These are phyloP conservation scores for Etheostoma perlongum DNA, from an alignment of 2,797 vertebrate species.

Conservation along the genomic window DNA sequence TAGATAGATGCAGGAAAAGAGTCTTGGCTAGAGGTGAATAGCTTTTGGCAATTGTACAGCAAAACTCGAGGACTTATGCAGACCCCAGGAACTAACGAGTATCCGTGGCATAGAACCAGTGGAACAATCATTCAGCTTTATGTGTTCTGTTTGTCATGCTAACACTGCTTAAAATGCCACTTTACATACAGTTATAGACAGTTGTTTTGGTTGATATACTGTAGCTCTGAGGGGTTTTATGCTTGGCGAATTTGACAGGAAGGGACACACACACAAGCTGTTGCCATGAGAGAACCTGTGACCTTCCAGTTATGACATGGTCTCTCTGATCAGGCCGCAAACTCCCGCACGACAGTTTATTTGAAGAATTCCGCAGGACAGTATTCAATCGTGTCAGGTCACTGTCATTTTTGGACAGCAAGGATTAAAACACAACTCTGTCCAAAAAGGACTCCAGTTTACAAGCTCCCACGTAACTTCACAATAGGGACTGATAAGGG, in stretches of 20 bases:
- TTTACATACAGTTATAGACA: neutral
- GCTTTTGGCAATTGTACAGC: conserved; percentile 25
- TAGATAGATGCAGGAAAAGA: conserved; percentile 31
- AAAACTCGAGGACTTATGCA: conserved; percentile 13
- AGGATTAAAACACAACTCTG: conserved; percentile 10
- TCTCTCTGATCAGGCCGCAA: conserved; percentile 16
- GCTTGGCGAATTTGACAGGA: neutral
- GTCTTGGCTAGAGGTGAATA: conserved; percentile 23
- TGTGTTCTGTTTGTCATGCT: neutral
- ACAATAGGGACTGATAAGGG: neutral
- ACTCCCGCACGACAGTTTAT: conserved; percentile 4
- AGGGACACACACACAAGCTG: conserved; percentile 9
- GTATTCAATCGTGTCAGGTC: conserved; percentile 19
- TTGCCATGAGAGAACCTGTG: conserved; percentile 10
- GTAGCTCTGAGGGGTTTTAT: neutral
- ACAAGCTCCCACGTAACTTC: conserved; percentile 14
- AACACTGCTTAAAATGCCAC: neutral
- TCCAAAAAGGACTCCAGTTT: conserved; percentile 5
- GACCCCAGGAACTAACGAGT: conserved; percentile 9
- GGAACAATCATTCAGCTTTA: conserved; percentile 9
- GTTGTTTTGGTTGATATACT: neutral
- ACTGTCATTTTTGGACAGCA: neutral
- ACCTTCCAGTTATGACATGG: conserved; percentile 10
- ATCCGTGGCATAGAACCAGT: conserved; percentile 15
- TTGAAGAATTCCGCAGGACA: conserved; percentile 18